Evolutionary conservation across 1,140 invertebrate genomes (phyloP), one percentile per base, ranked within the genome.

Genomic region (Hydropsyche tenuis): DNA sequence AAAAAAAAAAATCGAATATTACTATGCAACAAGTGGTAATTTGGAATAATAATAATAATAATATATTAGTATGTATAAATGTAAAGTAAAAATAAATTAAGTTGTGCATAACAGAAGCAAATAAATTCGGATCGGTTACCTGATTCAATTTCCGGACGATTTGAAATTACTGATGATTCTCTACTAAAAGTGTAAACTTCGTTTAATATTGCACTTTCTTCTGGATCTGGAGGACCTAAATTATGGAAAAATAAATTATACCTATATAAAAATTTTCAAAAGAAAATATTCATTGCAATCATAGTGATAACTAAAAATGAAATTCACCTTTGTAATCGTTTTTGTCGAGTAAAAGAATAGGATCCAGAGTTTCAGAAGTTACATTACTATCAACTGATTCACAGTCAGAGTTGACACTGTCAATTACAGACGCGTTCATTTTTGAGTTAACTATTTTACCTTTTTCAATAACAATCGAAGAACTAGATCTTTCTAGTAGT

Each of bases 321-420:
- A 45, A 64, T 22, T 53, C 76, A 84, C 82, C 82, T 77, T 82
- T 78, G 74, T 80, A 81, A 62, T 81, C 79, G n/a, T 77, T 43
- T 63, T 81, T 83, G 65, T 81, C 80, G 3, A 83, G 71, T 7
- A 83, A 64, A 22, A 75, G 74, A 56, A 83, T 81, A 1, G 81
- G 79, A 37, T 84, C 82, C 0, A 83, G 77, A 9, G 80, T 76
- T 22, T 80, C 75, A 0, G 78, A 78, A 14, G 82, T 80, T 69
- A 80, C 78, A 37, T 74, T 74, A 0, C 78, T 74, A 6, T 72
- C 51, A 9, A 72, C 74, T 4, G 80, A 81, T 12, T 79, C 78
- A 1, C 20, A 42, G 18, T 48, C 51, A 51, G 43, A 22, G 22
- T 73, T 76, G 18, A 65, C 72, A 42, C 66, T 62, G 3, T 60